Base-by-base conservation (phyloP, 2,888 invertebrate species). In the Erpobdella octoculata region DNA sequence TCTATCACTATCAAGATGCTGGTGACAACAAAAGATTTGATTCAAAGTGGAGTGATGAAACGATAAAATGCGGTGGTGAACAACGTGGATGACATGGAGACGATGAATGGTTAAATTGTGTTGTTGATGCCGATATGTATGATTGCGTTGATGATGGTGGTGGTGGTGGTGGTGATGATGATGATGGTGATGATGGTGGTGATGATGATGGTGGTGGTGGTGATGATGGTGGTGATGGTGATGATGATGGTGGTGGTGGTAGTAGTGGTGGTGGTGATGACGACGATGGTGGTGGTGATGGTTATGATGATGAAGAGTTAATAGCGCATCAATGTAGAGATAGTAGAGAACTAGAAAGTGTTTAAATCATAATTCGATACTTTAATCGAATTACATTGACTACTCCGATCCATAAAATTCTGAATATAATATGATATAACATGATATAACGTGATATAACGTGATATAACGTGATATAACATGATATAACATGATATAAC, bases 151-250 rank as follows among this genome's bases (percentile, higher is more conserved):
- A 67, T 67, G 67, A 67, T 67, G 37, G 41, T 41, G 67, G 41
- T 41, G 67, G 41, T 46, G 68, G 31, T 46, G 68, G 18, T 4
- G 61, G 31, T 8, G 61, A 61, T 61, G 61, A 61, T 48, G 48
- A 31, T 37, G 37, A 37, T 65, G 65, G 21, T 35, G 65, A 65
- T 15, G 65, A 37, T 35, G 65, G 21, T 46, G 68, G 48, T 68
- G 41, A 68, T 68, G 48, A 68, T 68, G 68, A 48, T 65, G 65
- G n/a, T 38, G 61, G 31, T 61, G 59, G 21, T 64, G 64, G 21
- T 35, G 64, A 64, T 65, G 38, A 35, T 65, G 38, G 25, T 35
- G 38, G 28, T 66, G 38, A 41, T 36, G 38, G 37, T 66, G 38
- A 66, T 38, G n/a, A 6, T 18, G 25, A 41, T n/a, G 25, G 25